Base-by-base conservation (phyloP, 2,113 vertebrate genomes). In the Gambusia holbrooki region DNA sequence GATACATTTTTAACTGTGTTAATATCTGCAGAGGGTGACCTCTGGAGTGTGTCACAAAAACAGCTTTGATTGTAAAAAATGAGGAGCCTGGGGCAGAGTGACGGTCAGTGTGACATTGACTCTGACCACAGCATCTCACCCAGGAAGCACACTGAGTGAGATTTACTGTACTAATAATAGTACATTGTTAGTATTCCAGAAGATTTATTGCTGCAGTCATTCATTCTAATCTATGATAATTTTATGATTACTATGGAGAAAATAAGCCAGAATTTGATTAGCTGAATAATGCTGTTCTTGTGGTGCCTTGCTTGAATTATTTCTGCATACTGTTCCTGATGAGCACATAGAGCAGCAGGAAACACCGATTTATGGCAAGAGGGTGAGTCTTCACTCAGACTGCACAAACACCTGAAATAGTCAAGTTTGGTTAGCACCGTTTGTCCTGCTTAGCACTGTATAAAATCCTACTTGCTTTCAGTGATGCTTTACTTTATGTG, bases 31-130 rank as follows among this genome's bases (percentile, higher is more conserved):
- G 74, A 69, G 80, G 74, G 66, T 78, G 42, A 87, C 68, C 83
- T 84, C 76, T 51, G 22, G 62, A 76, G 83, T 75, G 80, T 69
- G 29, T 73, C 82, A 88, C 80, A 80, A 86, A 87, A 84, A 40
- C 22, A 58, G 68, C 81, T 86, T 90, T 91, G 84, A 90, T 74
- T 84, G 80, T 75, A 67, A 63, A 32, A 80, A 54, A 74, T 78
- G 69, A 27, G 28, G 30, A 62, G 76, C 74, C 63, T 79, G 64
- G 65, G 68, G 77, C 76, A 69, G 69, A 10, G 10, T 7, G 51
- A 22, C 62, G 74, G 80, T 83, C 80, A 66, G 69, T 65, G n/a
- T 77, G 67, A 77, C 48, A 19, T 45, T 74, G 48, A 77, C 64
- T 12, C 42, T 33, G 69, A 42, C 79, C 71, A 45, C 12, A 45